Conservation (phyloP, 2,888 invertebrate species). For the Brachyptera putata region DNA sequence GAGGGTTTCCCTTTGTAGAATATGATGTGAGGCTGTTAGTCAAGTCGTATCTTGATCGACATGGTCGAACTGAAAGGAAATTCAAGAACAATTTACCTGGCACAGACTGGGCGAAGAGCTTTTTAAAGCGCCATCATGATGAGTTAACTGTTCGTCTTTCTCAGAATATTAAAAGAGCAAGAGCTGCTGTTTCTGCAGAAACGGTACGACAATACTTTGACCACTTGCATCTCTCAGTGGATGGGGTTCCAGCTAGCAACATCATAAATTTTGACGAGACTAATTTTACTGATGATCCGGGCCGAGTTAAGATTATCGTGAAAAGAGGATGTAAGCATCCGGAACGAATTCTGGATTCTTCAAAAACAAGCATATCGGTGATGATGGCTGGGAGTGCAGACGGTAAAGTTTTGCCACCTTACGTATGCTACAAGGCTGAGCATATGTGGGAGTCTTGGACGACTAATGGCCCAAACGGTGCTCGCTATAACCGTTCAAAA, state of each 20-base stretch:
- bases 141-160: constrained; percentile 24
- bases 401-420: constrained; percentile 36
- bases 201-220: constrained; percentile 4
- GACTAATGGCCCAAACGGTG: constrained; percentile 12
- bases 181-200: constrained; percentile 28
- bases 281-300: constrained; percentile 37
- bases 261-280: constrained; percentile 34
- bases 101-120: background rate
- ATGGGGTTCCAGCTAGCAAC: background rate
- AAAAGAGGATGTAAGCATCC: constrained; percentile 35
- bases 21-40: constrained; percentile 23
- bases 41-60: constrained; percentile 27
- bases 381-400: constrained; percentile 37
- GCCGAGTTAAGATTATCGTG: constrained; percentile 32
- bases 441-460: constrained; percentile 36
- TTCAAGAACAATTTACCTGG: constrained; percentile 23
- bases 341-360: constrained; percentile 34
- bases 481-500: constrained; percentile 34
- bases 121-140: background rate
- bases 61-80: constrained; percentile 6
- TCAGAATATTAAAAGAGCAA: constrained; percentile 34
- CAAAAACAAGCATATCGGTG: constrained; percentile 34
- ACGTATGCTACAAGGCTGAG: constrained; percentile 36
- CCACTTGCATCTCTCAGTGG: background rate
- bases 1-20: constrained; percentile 13